Evolutionary conservation across 2,113 vertebrate species (phyloP).

Genomic region (Oreamnos americanus): DNA sequence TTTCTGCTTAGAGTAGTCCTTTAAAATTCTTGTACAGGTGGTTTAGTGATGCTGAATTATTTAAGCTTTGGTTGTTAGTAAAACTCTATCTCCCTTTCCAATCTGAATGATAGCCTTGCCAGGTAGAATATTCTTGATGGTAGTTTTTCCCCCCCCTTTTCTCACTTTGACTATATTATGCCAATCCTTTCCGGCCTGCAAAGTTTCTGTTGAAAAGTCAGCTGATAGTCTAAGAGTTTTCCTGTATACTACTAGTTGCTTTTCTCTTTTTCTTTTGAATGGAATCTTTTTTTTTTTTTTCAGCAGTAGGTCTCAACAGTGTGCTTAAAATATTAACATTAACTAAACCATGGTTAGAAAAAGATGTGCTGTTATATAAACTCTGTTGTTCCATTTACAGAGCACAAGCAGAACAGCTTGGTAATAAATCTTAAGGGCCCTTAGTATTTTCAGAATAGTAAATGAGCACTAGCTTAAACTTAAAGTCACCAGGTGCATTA

Average conservation of each 20-base stretch:
- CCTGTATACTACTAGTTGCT: neutral
- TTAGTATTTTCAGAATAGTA: neutral
- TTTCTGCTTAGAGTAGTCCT: neutral
- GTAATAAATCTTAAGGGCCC: neutral
- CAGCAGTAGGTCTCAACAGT: neutral
- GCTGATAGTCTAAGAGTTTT: neutral
- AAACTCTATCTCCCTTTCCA: neutral
- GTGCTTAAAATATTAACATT: neutral
- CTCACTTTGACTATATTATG: neutral
- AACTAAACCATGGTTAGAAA: neutral
- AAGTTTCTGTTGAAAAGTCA: neutral
- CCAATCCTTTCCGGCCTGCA: neutral
- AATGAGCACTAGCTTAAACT: neutral
- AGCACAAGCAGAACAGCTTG: neutral
- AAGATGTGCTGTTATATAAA: neutral
- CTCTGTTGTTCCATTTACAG: neutral
- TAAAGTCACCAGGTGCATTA: neutral
- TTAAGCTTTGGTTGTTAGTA: neutral
- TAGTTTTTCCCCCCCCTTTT: neutral
- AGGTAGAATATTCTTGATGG: neutral
- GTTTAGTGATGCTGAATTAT: neutral
- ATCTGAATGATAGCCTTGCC: neutral
- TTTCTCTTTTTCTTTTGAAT: neutral
- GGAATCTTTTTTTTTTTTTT: neutral
- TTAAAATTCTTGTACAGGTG: neutral